Conservation (phyloP, 2,113 vertebrate genomes). For the Theristicus caerulescens region DNA sequence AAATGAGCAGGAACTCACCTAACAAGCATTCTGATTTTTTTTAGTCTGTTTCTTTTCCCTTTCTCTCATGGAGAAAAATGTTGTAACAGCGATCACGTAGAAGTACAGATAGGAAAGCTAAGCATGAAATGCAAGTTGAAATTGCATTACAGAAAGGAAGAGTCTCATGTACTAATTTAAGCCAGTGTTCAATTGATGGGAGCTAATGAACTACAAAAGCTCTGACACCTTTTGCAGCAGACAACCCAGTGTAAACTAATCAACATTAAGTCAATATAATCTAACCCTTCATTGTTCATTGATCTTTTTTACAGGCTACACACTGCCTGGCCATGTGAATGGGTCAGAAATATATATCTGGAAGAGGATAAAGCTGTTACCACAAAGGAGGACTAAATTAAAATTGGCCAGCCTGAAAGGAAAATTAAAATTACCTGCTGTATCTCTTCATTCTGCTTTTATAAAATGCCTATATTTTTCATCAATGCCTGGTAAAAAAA, state of each 20-base stretch:
- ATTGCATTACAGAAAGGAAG: constrained; percentile 24
- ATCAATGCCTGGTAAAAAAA: not conserved
- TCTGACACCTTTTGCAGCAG: constrained; percentile 50
- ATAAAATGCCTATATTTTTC: not conserved
- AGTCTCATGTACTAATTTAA: constrained; percentile 48
- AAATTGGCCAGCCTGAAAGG: not conserved
- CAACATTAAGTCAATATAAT: constrained; percentile 64
- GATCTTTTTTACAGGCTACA: constrained; percentile 42
- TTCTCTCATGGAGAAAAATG: not conserved
- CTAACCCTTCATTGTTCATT: constrained; percentile 38
- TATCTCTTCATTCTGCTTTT: not conserved
- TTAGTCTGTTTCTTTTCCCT: not conserved
- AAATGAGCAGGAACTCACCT: not conserved
- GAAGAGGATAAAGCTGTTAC: constrained; percentile 5
- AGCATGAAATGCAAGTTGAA: constrained; percentile 43
- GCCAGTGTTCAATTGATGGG: constrained; percentile 48
- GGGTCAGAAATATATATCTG: not conserved
- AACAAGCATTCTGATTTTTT: not conserved
- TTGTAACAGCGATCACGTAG: not conserved
- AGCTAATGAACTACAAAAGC: constrained; percentile 68
- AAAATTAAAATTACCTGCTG: not conserved
- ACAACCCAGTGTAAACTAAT: constrained; percentile 57
- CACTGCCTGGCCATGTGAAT: not conserved
- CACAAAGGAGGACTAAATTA: not conserved
- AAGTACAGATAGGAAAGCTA: constrained; percentile 9